phyloP scores from a whole-genome alignment of 2,888 invertebrate genomes.

The Pterostichus niger region DNA sequence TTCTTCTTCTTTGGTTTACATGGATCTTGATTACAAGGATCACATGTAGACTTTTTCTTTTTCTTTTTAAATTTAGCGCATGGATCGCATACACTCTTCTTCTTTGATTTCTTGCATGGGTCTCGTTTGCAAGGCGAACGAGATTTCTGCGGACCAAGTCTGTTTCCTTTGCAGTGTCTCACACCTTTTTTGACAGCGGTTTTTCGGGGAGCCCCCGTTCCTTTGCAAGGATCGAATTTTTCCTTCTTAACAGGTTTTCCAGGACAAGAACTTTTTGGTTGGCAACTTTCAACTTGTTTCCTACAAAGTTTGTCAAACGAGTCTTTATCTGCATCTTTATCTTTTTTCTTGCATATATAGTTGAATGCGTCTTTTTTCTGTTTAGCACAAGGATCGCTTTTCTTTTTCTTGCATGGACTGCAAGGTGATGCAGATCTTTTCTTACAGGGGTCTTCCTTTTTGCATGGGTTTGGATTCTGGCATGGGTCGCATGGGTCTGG shows the following conservation, averaged over 20 bases:
- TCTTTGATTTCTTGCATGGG: conserved; percentile 67
- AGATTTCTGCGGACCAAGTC: neutral
- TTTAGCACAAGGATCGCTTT: conserved; percentile 33
- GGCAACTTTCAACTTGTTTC: neutral
- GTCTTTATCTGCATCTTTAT: conserved; percentile 53
- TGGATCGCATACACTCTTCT: conserved; percentile 63
- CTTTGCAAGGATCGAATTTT: conserved; percentile 17
- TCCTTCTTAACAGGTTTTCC: neutral
- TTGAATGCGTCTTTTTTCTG: neutral
- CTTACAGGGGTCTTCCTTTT: conserved; percentile 12
- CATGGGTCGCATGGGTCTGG: conserved; percentile 23
- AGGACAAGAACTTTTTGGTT: neutral
- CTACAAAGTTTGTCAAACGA: conserved; percentile 10
- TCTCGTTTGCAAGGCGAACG: conserved; percentile 49
- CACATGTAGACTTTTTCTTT: conserved; percentile 15
- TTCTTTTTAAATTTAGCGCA: conserved; percentile 53
- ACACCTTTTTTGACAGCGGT: neutral
- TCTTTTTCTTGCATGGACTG: conserved; percentile 33
- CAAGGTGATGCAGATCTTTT: neutral
- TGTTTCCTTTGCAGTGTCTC: neutral
- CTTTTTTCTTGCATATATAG: conserved; percentile 62
- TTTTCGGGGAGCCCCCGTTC: neutral
- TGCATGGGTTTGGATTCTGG: neutral
- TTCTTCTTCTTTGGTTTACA: conserved; percentile 59
- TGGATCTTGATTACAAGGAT: conserved; percentile 65